Evolutionary conservation across 2,888 invertebrate species (phyloP).

Genomic region (Plebejus anna): DNA sequence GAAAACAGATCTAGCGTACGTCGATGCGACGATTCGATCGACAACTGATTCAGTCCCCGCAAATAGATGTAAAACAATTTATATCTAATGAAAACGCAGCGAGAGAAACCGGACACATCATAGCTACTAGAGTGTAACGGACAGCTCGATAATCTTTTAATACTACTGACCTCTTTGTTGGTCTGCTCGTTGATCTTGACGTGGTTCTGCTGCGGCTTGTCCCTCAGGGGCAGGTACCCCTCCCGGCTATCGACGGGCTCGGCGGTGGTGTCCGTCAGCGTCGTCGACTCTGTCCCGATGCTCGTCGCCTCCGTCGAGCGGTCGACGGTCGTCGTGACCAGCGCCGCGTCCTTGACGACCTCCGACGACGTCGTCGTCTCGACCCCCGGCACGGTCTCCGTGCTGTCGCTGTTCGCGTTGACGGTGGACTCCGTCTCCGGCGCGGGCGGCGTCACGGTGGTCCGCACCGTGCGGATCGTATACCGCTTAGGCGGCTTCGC

Average conservation of each 20-base stretch:
- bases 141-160: conserved; percentile 44
- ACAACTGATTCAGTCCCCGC: background rate
- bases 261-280: conserved; percentile 55
- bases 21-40: background rate
- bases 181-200: conserved; percentile 78
- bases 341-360: conserved; percentile 52
- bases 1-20: conserved; percentile 15
- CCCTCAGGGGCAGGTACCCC: conserved; percentile 71
- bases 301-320: conserved; percentile 63
- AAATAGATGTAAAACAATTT: conserved; percentile 8
- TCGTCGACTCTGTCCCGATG: conserved; percentile 61
- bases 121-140: conserved; percentile 67
- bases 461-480: conserved; percentile 73
- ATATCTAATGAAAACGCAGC: conserved; percentile 37
- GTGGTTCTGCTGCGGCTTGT: conserved; percentile 71
- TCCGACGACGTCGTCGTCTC: conserved; percentile 63
- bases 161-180: conserved; percentile 78
- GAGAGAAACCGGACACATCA: conserved; percentile 37
- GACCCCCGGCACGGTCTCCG: conserved; percentile 67
- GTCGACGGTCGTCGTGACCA: conserved; percentile 59
- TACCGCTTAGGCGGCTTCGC: conserved; percentile 75
- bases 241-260: conserved; percentile 73
- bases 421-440: conserved; percentile 72
- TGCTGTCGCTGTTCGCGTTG: conserved; percentile 71
- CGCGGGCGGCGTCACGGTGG: conserved; percentile 61